Conservation (phyloP, 2,888 invertebrate species). For the Actias luna region DNA sequence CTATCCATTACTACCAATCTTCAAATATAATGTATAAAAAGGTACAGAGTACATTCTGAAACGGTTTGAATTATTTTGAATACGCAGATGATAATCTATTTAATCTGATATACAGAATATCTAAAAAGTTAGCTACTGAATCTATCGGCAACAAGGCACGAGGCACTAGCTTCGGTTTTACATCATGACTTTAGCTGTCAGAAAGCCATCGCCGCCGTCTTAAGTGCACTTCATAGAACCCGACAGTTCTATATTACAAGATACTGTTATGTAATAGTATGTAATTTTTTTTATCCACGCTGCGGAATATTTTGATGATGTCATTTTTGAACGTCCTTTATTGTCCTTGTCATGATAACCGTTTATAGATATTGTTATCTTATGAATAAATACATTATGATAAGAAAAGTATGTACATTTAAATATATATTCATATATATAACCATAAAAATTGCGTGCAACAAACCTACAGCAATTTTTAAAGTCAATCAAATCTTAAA, state of each 20-base stretch:
- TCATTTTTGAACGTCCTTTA: not conserved
- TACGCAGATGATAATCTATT: not conserved
- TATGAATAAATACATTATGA: not conserved
- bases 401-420: not conserved
- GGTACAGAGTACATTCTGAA: not conserved
- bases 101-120: conserved; percentile 3
- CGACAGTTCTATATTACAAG: conserved; percentile 50
- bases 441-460: not conserved
- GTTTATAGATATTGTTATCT: not conserved
- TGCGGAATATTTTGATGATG: not conserved
- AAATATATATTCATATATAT: not conserved
- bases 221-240: conserved; percentile 56
- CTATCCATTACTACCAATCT: not conserved
- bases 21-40: not conserved
- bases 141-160: conserved; percentile 11
- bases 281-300: conserved; percentile 6
- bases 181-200: conserved; percentile 43
- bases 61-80: no score
- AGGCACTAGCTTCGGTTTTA: conserved; percentile 31
- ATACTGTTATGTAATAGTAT: conserved; percentile 39
- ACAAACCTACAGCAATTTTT: not conserved
- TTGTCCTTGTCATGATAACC: conserved; percentile 1
- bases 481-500: no score
- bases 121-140: conserved; percentile 12
- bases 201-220: conserved; percentile 39